A percentile compares a stretch with the other conserved stretches of the same genome.
phyloP scores from a whole-genome alignment of 2,888 invertebrate species.

The Odontocolon sp. region DNA sequence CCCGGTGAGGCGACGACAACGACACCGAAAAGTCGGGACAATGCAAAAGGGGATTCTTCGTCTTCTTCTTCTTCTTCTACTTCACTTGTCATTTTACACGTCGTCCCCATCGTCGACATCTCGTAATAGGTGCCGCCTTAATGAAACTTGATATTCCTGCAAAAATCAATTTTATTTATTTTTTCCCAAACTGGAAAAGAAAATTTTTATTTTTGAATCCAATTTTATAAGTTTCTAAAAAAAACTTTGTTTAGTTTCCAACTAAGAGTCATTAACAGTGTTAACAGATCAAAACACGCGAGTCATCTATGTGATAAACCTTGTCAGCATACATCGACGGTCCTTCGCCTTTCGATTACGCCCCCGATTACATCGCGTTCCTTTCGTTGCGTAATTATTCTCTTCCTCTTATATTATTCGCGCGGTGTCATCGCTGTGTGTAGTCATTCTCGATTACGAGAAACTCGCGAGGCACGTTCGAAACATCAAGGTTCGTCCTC shows the following conservation, averaged over 20 bases:
- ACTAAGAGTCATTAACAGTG: not conserved
- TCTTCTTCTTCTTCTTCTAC: constrained; percentile 32
- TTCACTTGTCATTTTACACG: not conserved
- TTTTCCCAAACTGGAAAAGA: no score
- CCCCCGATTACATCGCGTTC: constrained; percentile 7
- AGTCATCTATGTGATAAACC: not conserved
- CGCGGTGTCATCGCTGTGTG: no score
- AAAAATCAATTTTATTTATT: no score
- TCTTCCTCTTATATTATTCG: no score
- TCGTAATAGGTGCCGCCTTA: constrained; percentile 51
- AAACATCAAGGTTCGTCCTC: constrained; percentile 7
- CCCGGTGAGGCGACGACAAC: constrained; percentile 16
- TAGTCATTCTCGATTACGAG: constrained; percentile 24
- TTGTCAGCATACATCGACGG: not conserved
- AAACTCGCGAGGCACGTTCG: constrained; percentile 20
- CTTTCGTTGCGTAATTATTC: not conserved
- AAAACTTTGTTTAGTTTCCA: no score
- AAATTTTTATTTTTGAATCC: no score
- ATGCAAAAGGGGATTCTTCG: constrained; percentile 25
- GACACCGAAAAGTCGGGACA: constrained; percentile 46
- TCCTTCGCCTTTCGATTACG: not conserved
- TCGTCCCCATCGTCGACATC: constrained; percentile 41
- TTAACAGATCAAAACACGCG: not conserved
- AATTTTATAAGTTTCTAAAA: no score
- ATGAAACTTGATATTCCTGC: no score